Evolutionary conservation across 2,797 vertebrate genomes (phyloP), one percentile per base, ranked within the genome.

Genomic region (Platyrinchus mystaceus): DNA sequence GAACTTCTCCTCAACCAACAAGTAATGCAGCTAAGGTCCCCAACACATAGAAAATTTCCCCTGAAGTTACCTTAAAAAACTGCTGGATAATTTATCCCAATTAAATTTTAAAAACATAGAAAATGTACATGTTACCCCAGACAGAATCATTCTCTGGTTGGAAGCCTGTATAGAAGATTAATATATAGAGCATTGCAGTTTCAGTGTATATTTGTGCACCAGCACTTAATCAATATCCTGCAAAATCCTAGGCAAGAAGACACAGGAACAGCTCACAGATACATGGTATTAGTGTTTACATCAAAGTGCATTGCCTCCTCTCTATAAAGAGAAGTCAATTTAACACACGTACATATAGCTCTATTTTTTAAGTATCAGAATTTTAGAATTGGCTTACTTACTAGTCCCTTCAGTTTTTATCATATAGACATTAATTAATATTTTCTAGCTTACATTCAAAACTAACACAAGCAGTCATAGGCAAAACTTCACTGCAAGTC

Each of bases 71-170:
- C 19, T 84, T 53, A 27, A 66, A 44, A 16, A 46, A 36, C 7
- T 69, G 3, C 23, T 14, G 9, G 8, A 12, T 59, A 36, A 46
- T 39, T 46, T 64, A 32, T 56, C 36, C 9, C 15, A 87, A 27
- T 15, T 75, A 60, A 71, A 32, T 32, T 16, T 34, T 47, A 37
- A 49, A 88, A 44, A 1, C 18, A 39, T 4, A 41, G 16, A 27
- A 47, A 53, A 71, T 2, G 1, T 2, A 23, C 9, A 3, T 2
- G 1, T 37, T 63, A 28, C n/a, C 14, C 9, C 21, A 60, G 28
- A 52, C 3, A 70, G 55, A 80, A 39, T 9, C 10, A 56, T 56
- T 37, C 30, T 49, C 32, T 36, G 39, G 4, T 9, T 78, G 14
- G 73, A 90, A 92, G 37, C 2, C 21, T 37, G 4, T 53, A 60